phyloP scores from a whole-genome alignment of 2,113 vertebrate genomes.

The Phycodurus eques region DNA sequence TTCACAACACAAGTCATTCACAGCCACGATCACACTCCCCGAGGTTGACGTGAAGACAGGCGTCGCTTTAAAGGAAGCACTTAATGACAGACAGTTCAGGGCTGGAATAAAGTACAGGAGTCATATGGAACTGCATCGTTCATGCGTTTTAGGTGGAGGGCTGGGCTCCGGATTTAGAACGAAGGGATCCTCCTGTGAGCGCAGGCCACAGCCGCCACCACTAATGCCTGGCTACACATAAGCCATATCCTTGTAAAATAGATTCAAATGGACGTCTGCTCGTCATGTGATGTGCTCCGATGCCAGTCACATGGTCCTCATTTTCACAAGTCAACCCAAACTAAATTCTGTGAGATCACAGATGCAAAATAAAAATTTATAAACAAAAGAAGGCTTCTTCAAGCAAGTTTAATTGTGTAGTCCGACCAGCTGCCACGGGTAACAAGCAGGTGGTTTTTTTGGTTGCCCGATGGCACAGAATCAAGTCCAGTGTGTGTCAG shows the following conservation, averaged over 20 bases:
- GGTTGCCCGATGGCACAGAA: conserved; percentile 54
- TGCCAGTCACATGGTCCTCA: conserved; percentile 12
- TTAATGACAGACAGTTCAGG: conserved; percentile 54
- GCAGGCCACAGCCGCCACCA: conserved; percentile 48
- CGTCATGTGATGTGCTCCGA: conserved; percentile 13
- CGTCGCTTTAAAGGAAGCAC: conserved; percentile 41
- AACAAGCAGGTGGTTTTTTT: conserved; percentile 22
- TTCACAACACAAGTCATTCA: conserved; percentile 17
- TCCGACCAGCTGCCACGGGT: conserved; percentile 1
- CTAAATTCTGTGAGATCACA: not conserved
- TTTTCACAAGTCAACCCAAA: conserved; percentile 2
- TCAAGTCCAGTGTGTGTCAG: conserved; percentile 40
- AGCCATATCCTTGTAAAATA: conserved; percentile 45
- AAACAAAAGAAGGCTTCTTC: not conserved
- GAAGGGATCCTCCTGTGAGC: conserved; percentile 50
- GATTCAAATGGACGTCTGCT: conserved; percentile 29
- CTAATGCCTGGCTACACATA: conserved; percentile 61
- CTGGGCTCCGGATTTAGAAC: conserved; percentile 57
- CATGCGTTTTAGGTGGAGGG: conserved; percentile 34
- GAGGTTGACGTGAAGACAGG: conserved; percentile 41
- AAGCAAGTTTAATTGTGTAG: conserved; percentile 1
- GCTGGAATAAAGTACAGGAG: conserved; percentile 37
- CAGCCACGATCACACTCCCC: conserved; percentile 25
- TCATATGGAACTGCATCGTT: conserved; percentile 48
- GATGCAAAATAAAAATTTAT: not conserved